These are phyloP conservation scores for Urophycis tenuis DNA, from an alignment of 2,797 vertebrate genomes.

Conservation along the genomic window DNA sequence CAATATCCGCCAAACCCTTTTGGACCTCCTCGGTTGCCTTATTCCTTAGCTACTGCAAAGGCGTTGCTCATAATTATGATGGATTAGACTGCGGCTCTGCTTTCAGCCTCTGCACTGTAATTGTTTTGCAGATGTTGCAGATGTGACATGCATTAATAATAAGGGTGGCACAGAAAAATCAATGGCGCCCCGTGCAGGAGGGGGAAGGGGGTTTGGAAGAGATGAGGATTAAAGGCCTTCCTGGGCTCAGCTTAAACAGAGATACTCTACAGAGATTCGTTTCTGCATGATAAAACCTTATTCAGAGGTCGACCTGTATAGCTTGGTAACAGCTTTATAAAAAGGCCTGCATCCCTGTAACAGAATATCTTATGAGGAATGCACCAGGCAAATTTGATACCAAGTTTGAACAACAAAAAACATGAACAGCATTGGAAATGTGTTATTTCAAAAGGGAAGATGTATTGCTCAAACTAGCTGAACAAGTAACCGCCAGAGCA, in stretches of 20 bases:
- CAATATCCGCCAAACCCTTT: constrained; percentile 4
- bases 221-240: constrained; percentile 9
- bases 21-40: constrained; percentile 32
- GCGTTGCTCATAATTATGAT: constrained; percentile 83
- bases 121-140: constrained; percentile 82
- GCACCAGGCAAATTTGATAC: neutral
- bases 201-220: constrained; percentile 10
- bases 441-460: neutral
- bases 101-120: constrained; percentile 71
- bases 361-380: neutral
- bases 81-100: constrained; percentile 78
- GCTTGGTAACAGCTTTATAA: neutral
- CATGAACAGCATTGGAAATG: neutral
- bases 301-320: neutral
- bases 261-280: neutral
- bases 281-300: neutral
- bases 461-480: neutral
- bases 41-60: constrained; percentile 70
- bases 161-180: constrained; percentile 58
- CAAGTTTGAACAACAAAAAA: neutral
- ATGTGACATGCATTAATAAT: constrained; percentile 82
- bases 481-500: neutral
- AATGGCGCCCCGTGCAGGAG: constrained; percentile 39
- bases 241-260: neutral
- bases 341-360: neutral